Percentiles rank a stretch among this genome's conserved stretches.
Conservation (phyloP, 2,113 vertebrate species). For the Callopanchax toddi region DNA sequence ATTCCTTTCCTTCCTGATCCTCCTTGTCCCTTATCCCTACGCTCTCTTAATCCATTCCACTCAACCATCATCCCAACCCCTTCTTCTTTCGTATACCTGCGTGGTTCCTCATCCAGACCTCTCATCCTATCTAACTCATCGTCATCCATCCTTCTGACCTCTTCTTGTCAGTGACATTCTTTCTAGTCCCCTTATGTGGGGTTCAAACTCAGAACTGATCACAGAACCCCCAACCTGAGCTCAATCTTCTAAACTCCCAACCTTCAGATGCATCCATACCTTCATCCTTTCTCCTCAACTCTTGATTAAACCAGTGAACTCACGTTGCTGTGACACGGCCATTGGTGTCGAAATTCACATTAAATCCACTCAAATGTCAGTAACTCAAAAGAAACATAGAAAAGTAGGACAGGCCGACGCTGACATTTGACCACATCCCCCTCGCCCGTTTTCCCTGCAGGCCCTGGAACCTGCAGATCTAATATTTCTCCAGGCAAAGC, state of each 20-base stretch:
- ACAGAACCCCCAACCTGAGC: neutral
- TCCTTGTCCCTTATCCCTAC: neutral
- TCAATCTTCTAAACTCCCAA: neutral
- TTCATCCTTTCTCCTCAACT: neutral
- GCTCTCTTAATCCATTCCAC: neutral
- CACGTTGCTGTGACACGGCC: neutral
- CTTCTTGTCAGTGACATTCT: too few species aligned
- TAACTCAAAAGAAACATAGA: neutral
- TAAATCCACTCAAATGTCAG: neutral
- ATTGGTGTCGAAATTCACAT: neutral
- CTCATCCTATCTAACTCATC: neutral
- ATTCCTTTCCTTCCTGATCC: too few species aligned
- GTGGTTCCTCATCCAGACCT: neutral
- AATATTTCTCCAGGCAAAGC: constrained; percentile 12
- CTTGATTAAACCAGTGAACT: neutral
- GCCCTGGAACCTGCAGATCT: neutral
- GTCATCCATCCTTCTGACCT: too few species aligned
- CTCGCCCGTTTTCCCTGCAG: constrained; percentile 1
- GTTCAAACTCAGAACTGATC: too few species aligned
- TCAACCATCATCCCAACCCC: neutral
- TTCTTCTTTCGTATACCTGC: too few species aligned
- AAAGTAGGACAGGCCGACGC: neutral
- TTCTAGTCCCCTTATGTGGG: too few species aligned
- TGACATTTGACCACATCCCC: constrained; percentile 22
- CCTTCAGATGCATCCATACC: neutral